Conservation (phyloP, 2,888 invertebrate genomes). For the Philaethria dido region DNA sequence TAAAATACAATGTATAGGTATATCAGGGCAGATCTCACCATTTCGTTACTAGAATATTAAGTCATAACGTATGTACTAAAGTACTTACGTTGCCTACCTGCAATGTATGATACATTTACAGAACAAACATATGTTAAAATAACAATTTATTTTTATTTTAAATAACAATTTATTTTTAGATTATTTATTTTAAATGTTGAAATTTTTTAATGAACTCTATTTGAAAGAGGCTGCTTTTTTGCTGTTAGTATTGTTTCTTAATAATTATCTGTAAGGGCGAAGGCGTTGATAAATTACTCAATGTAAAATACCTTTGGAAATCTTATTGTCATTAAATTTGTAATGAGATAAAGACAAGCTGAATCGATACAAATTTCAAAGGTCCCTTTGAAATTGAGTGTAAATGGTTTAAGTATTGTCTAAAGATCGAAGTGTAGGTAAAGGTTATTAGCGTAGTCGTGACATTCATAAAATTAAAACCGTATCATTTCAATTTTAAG, state of each 20-base stretch:
- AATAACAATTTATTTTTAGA: background rate
- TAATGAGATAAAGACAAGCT: slow-evolving; percentile 17
- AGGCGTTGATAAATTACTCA: slow-evolving; percentile 22
- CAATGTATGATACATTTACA: no score
- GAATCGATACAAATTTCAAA: slow-evolving; percentile 14
- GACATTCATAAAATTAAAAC: slow-evolving; percentile 36
- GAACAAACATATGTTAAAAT: no score
- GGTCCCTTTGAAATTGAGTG: slow-evolving; percentile 10
- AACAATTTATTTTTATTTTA: background rate
- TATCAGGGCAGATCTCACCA: background rate
- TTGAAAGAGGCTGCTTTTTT: background rate
- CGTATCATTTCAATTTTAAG: slow-evolving; percentile 34
- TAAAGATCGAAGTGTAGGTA: slow-evolving; percentile 8
- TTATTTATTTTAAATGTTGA: background rate
- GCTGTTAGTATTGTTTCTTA: slow-evolving; percentile 12
- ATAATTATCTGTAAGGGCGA: slow-evolving; percentile 23
- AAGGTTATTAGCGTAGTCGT: slow-evolving; percentile 10
- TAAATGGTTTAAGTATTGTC: slow-evolving; percentile 16
- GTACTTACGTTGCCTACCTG: background rate
- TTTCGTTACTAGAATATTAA: background rate
- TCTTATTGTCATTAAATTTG: slow-evolving; percentile 24
- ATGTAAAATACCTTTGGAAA: slow-evolving; percentile 23
- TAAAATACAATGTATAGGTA: no score
- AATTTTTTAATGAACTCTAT: background rate
- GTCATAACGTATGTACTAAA: no score